A percentile compares a stretch with the other conserved stretches of the same genome.
phyloP scores from a whole-genome alignment of 2,113 vertebrate genomes.

The Stigmatopora nigra region DNA sequence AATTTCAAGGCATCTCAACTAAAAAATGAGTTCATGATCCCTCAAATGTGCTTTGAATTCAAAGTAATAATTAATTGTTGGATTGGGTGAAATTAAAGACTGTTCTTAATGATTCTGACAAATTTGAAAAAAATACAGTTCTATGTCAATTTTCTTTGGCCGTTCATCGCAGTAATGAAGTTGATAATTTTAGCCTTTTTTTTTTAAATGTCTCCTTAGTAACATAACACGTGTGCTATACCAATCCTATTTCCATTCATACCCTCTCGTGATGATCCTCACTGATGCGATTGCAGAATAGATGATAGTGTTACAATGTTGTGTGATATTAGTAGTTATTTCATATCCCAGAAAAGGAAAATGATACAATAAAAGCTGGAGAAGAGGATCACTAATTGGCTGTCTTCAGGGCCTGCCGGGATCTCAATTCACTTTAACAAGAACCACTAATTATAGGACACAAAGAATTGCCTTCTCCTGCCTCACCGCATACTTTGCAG shows the following conservation, averaged over 20 bases:
- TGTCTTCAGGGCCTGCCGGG: slow-evolving; percentile 63
- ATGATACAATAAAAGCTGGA: slow-evolving; percentile 24
- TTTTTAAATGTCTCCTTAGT: not conserved
- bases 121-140: no score
- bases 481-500: slow-evolving; percentile 57
- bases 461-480: slow-evolving; percentile 54
- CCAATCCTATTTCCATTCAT: not conserved
- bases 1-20: no score
- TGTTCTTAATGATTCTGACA: no score
- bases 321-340: slow-evolving; percentile 39
- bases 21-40: no score
- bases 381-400: slow-evolving; percentile 62
- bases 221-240: not conserved
- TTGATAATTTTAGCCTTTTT: no score
- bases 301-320: slow-evolving; percentile 42
- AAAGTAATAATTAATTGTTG: no score
- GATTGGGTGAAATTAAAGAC: no score
- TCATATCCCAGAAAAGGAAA: slow-evolving; percentile 41
- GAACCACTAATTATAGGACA: slow-evolving; percentile 65
- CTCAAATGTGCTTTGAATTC: no score
- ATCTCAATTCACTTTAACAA: slow-evolving; percentile 64
- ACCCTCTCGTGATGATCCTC: slow-evolving; percentile 9
- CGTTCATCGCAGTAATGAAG: no score
- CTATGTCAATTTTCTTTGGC: no score
- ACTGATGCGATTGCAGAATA: slow-evolving; percentile 25